phyloP scores from a whole-genome alignment of 1,140 invertebrate species.

The Capitella teleta region DNA sequence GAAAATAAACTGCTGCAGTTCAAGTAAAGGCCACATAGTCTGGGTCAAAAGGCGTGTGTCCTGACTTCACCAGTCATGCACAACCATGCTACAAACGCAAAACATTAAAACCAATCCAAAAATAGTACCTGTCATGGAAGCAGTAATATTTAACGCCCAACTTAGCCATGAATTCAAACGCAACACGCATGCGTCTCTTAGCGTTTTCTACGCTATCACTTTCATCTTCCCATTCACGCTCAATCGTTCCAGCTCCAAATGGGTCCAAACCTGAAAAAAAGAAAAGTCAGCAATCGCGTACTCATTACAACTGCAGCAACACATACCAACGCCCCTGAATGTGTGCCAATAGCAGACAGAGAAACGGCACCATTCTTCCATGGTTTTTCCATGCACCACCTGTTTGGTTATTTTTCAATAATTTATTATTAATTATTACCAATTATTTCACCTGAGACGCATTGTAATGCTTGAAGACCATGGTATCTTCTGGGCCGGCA shows the following conservation, averaged over 20 bases:
- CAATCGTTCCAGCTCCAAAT: conserved; percentile 43
- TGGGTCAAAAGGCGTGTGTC: no score
- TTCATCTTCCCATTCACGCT: conserved; percentile 50
- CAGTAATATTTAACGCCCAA: conserved; percentile 54
- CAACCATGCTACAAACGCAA: no score
- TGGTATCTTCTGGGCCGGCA: conserved; percentile 41
- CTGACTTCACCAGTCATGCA: no score
- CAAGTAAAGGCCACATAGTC: no score
- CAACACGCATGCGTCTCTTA: conserved; percentile 50
- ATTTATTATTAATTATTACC: not conserved
- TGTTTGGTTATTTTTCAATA: conserved; percentile 11
- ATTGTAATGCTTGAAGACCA: conserved; percentile 50
- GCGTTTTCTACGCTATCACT: conserved; percentile 48
- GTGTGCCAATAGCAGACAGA: conserved; percentile 49
- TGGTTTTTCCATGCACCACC: conserved; percentile 42
- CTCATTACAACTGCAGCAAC: not conserved
- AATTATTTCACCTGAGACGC: conserved; percentile 38
- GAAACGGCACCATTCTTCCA: conserved; percentile 58
- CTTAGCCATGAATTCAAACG: conserved; percentile 54
- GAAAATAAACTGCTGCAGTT: no score
- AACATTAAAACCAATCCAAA: no score
- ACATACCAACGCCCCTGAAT: conserved; percentile 42
- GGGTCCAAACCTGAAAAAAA: conserved; percentile 43
- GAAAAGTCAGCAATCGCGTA: not conserved
- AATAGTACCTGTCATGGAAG: conserved; percentile 49